phyloP scores from a whole-genome alignment of 2,888 invertebrate species.

The Acanthosepion lycidas region DNA sequence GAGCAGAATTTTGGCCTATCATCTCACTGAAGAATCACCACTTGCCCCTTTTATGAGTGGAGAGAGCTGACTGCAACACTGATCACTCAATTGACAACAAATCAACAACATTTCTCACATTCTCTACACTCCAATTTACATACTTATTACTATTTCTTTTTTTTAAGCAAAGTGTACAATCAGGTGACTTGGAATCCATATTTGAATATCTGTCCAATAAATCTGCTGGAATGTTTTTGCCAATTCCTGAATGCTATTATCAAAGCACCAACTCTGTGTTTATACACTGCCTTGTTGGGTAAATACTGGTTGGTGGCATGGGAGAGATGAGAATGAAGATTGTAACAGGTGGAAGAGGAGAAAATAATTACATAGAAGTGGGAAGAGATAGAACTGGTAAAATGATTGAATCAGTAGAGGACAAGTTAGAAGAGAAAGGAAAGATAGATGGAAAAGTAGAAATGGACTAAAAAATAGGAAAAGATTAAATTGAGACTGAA shows the following conservation, averaged over 20 bases:
- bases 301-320: neutral
- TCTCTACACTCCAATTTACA: neutral
- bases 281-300: neutral
- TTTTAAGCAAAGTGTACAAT: neutral
- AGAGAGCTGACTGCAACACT: neutral
- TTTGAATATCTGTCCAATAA: neutral
- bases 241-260: constrained; percentile 33
- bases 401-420: neutral
- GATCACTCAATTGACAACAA: neutral
- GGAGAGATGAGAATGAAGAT: no score
- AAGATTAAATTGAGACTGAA: no score
- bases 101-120: neutral
- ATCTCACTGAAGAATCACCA: neutral
- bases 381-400: neutral
- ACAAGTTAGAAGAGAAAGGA: neutral
- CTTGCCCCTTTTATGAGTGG: neutral
- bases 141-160: neutral
- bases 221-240: neutral
- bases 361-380: neutral
- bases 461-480: no score
- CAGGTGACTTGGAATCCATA: neutral
- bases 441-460: neutral
- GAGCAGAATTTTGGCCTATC: neutral
- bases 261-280: neutral
- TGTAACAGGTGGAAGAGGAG: neutral